Evolutionary conservation across 2,888 invertebrate species (phyloP).

Genomic region (Blomia tropicalis): DNA sequence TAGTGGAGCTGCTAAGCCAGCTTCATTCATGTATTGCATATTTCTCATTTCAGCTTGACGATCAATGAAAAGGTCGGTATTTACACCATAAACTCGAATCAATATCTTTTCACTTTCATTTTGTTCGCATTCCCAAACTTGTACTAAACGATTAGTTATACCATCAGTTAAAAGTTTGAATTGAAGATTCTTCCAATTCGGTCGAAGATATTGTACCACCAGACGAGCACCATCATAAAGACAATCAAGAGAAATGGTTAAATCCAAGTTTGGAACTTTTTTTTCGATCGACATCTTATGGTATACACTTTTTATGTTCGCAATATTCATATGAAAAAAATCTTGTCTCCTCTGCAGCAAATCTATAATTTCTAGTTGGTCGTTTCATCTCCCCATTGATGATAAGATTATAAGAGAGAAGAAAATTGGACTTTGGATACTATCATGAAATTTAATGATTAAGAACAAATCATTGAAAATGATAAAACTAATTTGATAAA

Average conservation of each 20-base stretch:
- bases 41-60: conserved; percentile 51
- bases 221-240: conserved; percentile 25
- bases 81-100: conserved; percentile 75
- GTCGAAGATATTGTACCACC: conserved; percentile 26
- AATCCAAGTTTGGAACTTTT: background rate
- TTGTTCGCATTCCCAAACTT: conserved; percentile 49
- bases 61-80: conserved; percentile 80
- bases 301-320: too few species aligned
- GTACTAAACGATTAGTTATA: conserved; percentile 76
- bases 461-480: too few species aligned
- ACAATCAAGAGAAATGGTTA: background rate
- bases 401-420: too few species aligned
- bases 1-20: conserved; percentile 64
- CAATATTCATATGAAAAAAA: too few species aligned
- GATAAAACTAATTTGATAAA: too few species aligned
- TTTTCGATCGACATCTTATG: too few species aligned
- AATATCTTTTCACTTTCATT: conserved; percentile 58
- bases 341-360: too few species aligned
- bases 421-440: too few species aligned
- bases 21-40: conserved; percentile 47
- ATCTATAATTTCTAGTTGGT: too few species aligned
- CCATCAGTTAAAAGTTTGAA: conserved; percentile 75
- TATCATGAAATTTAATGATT: too few species aligned
- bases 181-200: conserved; percentile 17
- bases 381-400: too few species aligned